Base-by-base conservation (phyloP, 2,113 vertebrate genomes). In the Gnathonemus echidnorhynchus region DNA sequence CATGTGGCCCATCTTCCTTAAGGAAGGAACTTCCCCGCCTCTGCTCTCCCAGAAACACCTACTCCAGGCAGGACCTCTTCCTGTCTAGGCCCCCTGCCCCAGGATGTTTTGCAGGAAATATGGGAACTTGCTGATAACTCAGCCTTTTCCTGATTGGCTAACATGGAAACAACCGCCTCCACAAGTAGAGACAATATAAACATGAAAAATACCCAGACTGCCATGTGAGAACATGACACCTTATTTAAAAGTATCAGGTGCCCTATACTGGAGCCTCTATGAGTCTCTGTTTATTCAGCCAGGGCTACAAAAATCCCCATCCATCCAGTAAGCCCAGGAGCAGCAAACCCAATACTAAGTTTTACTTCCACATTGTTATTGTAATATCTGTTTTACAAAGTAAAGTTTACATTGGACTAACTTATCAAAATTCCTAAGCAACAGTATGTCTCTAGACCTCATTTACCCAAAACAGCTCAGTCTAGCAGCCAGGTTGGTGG, bases 101-200 rank as follows among this genome's bases (percentile, higher is more conserved):
- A 84, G 88, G 88, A 89, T 53, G 88, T 84, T 84, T 89, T 53
- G 49, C 88, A 53, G 88, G 88, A 89, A 89, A 49, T 53, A 15
- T 84, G 88, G 35, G 48, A 89, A 52, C 49, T 84, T 53, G 49
- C 86, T 53, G 86, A 87, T 87, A 89, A 35, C 39, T 35, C 48
- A 56, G 35, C 27, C 74, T 83, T 89, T 89, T 89, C 88, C 88
- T 84, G 70, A 89, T 83, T 53, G 86, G 86, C 3, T 53, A 13
- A 27, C 3, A n/a, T 1, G 39, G 39, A 48, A 45, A 11, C n/a
- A 85, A 48, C 83, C 24, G 7, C 83, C 83, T 85, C 45, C 83
- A 85, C 42, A 48, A 56, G 49, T 15, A 39, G 50, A 53, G 50
- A 87, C 50, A 87, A 87, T 86, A 50, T 5, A 27, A n/a, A 86